phyloP scores from a whole-genome alignment of 1,140 invertebrate species.

The Campoletis sonorensis region DNA sequence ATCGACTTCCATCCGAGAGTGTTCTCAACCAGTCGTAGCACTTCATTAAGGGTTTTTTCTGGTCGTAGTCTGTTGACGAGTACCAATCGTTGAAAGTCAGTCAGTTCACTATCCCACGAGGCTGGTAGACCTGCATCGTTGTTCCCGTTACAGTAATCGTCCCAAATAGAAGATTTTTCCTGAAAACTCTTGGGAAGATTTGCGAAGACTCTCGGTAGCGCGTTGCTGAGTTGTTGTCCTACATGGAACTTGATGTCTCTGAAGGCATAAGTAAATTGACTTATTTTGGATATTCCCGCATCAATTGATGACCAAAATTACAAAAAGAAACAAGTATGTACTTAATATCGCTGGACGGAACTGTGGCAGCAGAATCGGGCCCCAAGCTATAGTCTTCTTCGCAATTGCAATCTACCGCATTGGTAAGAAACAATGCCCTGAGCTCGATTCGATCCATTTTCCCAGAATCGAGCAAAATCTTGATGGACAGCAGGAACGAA shows the following conservation, averaged over 20 bases:
- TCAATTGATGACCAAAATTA: too few relatives aligned
- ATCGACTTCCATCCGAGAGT: slow-evolving; percentile 75
- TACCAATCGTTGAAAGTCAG: slow-evolving; percentile 80
- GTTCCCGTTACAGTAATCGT: slow-evolving; percentile 74
- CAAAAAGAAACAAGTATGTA: too few relatives aligned
- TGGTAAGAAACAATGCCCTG: not conserved
- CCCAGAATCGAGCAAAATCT: slow-evolving; percentile 72
- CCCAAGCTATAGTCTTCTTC: not conserved
- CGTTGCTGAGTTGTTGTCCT: slow-evolving; percentile 69
- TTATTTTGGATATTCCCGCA: too few relatives aligned
- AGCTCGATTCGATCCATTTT: slow-evolving; percentile 77
- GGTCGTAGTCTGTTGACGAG: slow-evolving; percentile 79
- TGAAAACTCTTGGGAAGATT: slow-evolving; percentile 66
- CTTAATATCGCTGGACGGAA: not conserved
- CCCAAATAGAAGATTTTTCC: slow-evolving; percentile 76
- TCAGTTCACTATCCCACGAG: slow-evolving; percentile 75
- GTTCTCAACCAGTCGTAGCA: slow-evolving; percentile 69
- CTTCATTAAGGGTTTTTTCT: slow-evolving; percentile 77
- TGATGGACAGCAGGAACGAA: slow-evolving; percentile 81
- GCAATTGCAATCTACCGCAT: not conserved
- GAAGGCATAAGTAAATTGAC: too few relatives aligned
- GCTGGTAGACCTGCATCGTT: slow-evolving; percentile 68
- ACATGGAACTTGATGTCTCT: slow-evolving; percentile 66
- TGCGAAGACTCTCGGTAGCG: slow-evolving; percentile 72
- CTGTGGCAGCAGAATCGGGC: not conserved